Percentiles rank a stretch among this genome's conserved stretches.
phyloP scores from a whole-genome alignment of 2,797 vertebrate species.

The Gymnopithys bicolor region DNA sequence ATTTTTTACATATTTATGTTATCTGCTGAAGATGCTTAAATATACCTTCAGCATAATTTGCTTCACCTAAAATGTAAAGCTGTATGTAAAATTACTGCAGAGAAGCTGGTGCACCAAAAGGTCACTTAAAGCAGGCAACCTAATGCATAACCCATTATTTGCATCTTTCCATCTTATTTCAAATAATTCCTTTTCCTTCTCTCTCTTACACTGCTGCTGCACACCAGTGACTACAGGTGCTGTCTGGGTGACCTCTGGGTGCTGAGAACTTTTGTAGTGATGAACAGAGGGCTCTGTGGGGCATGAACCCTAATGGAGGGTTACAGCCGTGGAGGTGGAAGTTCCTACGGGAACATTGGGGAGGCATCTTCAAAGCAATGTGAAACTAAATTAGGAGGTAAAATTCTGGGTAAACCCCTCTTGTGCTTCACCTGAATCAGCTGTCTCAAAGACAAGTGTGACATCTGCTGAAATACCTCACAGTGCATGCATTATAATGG shows the following conservation, averaged over 20 bases:
- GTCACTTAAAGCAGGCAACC: neutral
- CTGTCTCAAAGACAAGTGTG: neutral
- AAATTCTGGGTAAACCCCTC: neutral
- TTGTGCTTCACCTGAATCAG: neutral
- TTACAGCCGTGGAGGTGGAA: neutral
- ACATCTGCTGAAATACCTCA: neutral
- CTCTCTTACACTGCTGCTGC: neutral
- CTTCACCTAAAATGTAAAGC: neutral
- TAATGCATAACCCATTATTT: neutral
- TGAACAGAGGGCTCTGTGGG: neutral
- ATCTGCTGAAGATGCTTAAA: neutral
- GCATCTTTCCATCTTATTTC: neutral
- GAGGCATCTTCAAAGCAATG: neutral
- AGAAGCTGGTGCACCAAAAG: neutral
- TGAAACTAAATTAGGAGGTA: neutral
- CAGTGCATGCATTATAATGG: neutral
- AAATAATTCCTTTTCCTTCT: neutral
- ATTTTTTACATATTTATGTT: rapidly evolving
- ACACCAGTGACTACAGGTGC: neutral
- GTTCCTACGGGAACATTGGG: rapidly evolving
- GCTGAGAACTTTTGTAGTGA: neutral
- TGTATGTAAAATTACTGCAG: neutral
- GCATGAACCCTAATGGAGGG: neutral
- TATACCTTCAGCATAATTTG: rapidly evolving
- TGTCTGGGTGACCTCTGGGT: neutral